A percentile compares a stretch with the other conserved stretches of the same genome.
These are phyloP conservation scores for Arothron firmamentum DNA, from an alignment of 2,113 vertebrate genomes.

Conservation along the genomic window DNA sequence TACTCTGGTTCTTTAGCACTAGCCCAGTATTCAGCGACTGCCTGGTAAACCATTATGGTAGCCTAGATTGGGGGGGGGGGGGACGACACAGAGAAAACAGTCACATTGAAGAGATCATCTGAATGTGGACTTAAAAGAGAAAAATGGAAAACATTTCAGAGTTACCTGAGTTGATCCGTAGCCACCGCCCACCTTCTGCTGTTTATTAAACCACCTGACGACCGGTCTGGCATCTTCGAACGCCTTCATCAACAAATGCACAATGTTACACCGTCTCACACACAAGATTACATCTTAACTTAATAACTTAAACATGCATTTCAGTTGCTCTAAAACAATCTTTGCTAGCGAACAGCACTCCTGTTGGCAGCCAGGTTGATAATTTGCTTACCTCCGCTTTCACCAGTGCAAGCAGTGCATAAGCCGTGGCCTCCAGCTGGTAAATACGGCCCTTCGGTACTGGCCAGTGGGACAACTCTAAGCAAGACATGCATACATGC, in stretches of 20 bases:
- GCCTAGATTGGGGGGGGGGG: constrained; percentile 64
- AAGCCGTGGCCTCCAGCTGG: constrained; percentile 85
- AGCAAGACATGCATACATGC: too few species aligned
- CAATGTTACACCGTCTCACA: too few species aligned
- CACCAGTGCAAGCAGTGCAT: constrained; percentile 83
- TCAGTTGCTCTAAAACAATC: too few species aligned
- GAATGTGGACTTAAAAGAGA: not conserved
- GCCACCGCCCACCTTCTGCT: constrained; percentile 75
- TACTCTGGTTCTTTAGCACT: constrained; percentile 37
- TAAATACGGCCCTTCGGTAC: constrained; percentile 60
- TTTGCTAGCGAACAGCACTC: too few species aligned
- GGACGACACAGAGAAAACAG: not conserved
- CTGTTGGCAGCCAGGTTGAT: not conserved
- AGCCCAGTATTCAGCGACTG: constrained; percentile 79
- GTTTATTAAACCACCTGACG: constrained; percentile 79
- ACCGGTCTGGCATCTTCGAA: constrained; percentile 49
- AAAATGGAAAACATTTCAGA: not conserved
- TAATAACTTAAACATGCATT: too few species aligned
- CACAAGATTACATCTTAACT: too few species aligned
- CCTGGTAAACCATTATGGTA: constrained; percentile 88
- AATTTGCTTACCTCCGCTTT: constrained; percentile 41
- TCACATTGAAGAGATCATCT: not conserved
- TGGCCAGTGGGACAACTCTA: constrained; percentile 75
- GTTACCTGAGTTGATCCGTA: constrained; percentile 85
- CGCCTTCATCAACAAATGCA: constrained; percentile 29